Percentiles rank a stretch among this genome's conserved stretches.
These are phyloP conservation scores for Parnassius mnemosyne DNA, from an alignment of 2,888 invertebrate species.

Conservation along the genomic window DNA sequence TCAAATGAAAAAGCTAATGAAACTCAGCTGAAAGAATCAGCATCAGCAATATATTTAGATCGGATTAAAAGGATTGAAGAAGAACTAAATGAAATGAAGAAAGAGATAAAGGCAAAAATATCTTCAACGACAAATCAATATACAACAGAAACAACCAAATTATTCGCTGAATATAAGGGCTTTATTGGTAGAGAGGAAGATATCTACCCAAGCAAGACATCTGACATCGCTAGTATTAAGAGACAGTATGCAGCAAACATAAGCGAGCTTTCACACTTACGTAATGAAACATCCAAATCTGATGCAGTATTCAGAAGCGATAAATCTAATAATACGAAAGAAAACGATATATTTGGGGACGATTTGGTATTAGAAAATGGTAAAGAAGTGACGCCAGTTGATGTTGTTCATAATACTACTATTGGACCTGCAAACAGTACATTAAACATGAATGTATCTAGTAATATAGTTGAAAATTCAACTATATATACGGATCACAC, in stretches of 20 bases:
- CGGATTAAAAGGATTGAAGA: slow-evolving; percentile 8
- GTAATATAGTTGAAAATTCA: background rate
- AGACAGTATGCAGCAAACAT: background rate
- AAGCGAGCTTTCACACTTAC: background rate
- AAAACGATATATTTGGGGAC: background rate
- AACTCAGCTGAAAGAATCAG: background rate
- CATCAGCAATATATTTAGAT: slow-evolving; percentile 1
- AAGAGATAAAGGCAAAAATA: slow-evolving; percentile 4
- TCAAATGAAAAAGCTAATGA: background rate
- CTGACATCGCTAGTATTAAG: background rate
- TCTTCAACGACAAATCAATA: background rate
- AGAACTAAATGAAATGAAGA: slow-evolving; percentile 9
- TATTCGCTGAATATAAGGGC: background rate
- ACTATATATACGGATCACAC: background rate
- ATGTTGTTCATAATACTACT: background rate
- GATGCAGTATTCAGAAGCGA: slow-evolving; percentile 4
- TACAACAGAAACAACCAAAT: background rate
- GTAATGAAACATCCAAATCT: background rate
- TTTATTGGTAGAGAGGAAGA: background rate
- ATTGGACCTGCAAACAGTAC: background rate
- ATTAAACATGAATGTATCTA: background rate
- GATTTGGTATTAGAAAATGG: background rate
- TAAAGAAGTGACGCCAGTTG: background rate
- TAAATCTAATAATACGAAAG: background rate
- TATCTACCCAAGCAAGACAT: background rate